Base-by-base conservation (phyloP, 2,888 invertebrate species). In the Polylopha cassiicola region DNA sequence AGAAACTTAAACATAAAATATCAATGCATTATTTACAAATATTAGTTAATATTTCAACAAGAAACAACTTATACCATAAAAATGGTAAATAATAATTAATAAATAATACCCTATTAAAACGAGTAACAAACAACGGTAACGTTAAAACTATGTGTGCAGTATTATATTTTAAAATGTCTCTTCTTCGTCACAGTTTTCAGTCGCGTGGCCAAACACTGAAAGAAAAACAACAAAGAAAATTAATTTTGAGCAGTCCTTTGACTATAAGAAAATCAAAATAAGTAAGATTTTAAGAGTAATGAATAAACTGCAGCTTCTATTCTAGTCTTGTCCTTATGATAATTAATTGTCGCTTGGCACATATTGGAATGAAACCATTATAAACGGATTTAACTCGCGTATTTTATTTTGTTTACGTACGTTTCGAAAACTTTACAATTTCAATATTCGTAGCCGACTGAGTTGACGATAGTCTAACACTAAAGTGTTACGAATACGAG, bases 171-270 rank as follows among this genome's bases (percentile, higher is more conserved):
- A 94, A 87, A 90, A 95, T 49, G 93, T 94, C 81, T 94, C 93
- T 62, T 91, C 91, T 72, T 95, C 95, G 73, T 92, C 91, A 85
- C 97, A 97, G 70, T 95, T 91, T 64, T 90, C 90, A 14, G 95
- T 93, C 57, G 90, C 88, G 69, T 97, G 97, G 31, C 95, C 97
- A 81, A 97, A 97, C 53, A 91, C 95, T 96, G 87, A 78, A 90
- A 81, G 61, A 66, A 71, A 67, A 62, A 50, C 37, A 43, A 36
- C 23, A 33, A 9, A 14, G n/a, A n/a, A n/a, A n/a, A n/a, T n/a
- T n/a, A n/a, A n/a, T n/a, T n/a, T n/a, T n/a, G n/a, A n/a, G n/a
- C n/a, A n/a, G n/a, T n/a, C n/a, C n/a, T n/a, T n/a, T n/a, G n/a
- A n/a, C n/a, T n/a, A n/a, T n/a, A n/a, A n/a, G n/a, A n/a, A n/a